These are phyloP conservation scores for Oreochromis mossambicus DNA, from an alignment of 2,797 vertebrate genomes.

Conservation along the genomic window DNA sequence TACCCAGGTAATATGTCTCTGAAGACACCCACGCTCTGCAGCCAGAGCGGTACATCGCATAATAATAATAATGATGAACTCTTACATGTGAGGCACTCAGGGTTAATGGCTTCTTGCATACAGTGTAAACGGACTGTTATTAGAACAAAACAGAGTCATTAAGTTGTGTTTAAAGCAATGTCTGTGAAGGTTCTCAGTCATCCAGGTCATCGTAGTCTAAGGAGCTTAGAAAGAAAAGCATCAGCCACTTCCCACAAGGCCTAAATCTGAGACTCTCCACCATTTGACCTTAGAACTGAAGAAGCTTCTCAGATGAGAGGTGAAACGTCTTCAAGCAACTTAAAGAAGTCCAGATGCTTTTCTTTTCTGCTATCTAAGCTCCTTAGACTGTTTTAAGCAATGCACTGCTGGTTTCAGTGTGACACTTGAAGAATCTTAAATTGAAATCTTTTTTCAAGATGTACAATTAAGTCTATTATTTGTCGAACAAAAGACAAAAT, in stretches of 20 bases:
- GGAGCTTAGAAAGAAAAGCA: too few relatives aligned
- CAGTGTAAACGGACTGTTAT: neutral
- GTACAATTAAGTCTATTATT: neutral
- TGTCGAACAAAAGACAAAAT: neutral
- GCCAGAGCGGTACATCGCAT: neutral
- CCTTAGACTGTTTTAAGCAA: neutral
- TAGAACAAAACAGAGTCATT: neutral
- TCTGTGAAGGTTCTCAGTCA: too few relatives aligned
- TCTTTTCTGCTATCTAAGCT: too few relatives aligned
- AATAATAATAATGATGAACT: neutral
- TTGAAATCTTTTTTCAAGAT: neutral
- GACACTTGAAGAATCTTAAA: neutral
- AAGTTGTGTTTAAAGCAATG: neutral
- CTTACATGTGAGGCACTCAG: neutral
- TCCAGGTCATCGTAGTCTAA: too few relatives aligned
- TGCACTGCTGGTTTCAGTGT: neutral
- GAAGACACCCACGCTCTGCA: neutral
- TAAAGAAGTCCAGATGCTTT: too few relatives aligned
- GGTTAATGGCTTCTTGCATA: neutral
- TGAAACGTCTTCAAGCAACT: too few relatives aligned
- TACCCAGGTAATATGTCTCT: constrained; percentile 37
- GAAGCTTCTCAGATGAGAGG: too few relatives aligned
- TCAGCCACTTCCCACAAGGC: too few relatives aligned
- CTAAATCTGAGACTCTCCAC: too few relatives aligned
- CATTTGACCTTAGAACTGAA: too few relatives aligned